phyloP scores from a whole-genome alignment of 2,797 vertebrate genomes.

The Mallotus villosus region DNA sequence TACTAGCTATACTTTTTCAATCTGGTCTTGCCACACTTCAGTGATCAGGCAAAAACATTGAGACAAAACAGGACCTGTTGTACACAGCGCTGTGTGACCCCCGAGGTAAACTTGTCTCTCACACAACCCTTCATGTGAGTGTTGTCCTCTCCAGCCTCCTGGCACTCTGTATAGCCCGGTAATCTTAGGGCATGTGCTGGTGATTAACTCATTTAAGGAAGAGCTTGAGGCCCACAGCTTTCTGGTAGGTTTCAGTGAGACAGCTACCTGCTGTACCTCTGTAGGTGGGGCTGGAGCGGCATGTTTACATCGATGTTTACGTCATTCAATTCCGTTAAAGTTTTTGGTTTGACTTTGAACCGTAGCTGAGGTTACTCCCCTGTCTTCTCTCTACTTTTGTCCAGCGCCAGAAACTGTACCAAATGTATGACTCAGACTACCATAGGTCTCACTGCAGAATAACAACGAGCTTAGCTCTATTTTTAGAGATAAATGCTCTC shows the following conservation, averaged over 20 bases:
- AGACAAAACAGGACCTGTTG: too few relatives aligned
- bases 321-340: background rate
- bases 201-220: constrained; percentile 19
- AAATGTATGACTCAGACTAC: background rate
- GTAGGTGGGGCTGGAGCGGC: background rate
- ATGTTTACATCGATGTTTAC: background rate
- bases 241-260: constrained; percentile 12
- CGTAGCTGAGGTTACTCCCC: background rate
- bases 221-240: constrained; percentile 11
- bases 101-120: background rate
- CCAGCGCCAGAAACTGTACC: background rate
- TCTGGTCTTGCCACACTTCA: constrained; percentile 28
- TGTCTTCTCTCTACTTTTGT: background rate
- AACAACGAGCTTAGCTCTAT: constrained; percentile 13
- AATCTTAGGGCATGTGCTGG: constrained; percentile 34
- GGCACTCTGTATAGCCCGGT: constrained; percentile 26
- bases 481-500: constrained; percentile 24
- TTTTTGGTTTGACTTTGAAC: constrained; percentile 10
- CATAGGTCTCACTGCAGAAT: constrained; percentile 1
- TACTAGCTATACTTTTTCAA: constrained; percentile 57
- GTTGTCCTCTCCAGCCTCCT: constrained; percentile 35
- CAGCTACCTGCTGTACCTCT: background rate
- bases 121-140: constrained; percentile 29
- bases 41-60: too few relatives aligned
- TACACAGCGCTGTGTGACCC: too few relatives aligned